Evolutionary conservation across 2,113 vertebrate genomes (phyloP).

Genomic region (Microtus montanus): DNA sequence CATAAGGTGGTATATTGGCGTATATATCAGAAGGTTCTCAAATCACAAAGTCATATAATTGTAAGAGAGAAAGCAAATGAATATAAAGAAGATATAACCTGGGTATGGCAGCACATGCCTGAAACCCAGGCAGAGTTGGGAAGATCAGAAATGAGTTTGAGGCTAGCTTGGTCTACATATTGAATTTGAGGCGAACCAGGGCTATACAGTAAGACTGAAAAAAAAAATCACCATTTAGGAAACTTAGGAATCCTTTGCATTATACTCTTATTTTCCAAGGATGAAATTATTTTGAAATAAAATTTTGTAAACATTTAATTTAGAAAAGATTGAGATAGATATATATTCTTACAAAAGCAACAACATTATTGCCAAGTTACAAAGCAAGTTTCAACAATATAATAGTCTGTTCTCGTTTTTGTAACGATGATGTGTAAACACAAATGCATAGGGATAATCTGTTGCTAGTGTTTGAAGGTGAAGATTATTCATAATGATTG

Average conservation of each 20-base stretch:
- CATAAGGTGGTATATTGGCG: not conserved
- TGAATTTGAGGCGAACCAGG: not conserved
- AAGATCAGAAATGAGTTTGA: not conserved
- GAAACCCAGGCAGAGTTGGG: not conserved
- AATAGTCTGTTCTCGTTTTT: not conserved
- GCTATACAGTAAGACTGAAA: not conserved
- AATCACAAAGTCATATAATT: not conserved
- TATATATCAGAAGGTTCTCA: not conserved
- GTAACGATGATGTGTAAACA: not conserved
- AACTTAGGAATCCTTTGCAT: not conserved
- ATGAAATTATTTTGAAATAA: not conserved
- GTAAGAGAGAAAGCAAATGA: not conserved
- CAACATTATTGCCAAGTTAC: not conserved
- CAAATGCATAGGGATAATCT: not conserved
- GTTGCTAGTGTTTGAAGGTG: not conserved
- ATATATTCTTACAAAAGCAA: not conserved
- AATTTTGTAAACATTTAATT: not conserved
- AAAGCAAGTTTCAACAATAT: conserved; percentile 49
- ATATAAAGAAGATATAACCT: not conserved
- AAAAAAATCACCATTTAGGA: not conserved
- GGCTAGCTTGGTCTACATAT: not conserved
- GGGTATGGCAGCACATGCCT: not conserved
- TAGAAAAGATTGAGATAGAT: not conserved
- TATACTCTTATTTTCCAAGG: not conserved
- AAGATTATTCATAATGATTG: not conserved